phyloP scores from a whole-genome alignment of 37 sponge, comb jelly and placozoan species.

The Ianthella basta region DNA sequence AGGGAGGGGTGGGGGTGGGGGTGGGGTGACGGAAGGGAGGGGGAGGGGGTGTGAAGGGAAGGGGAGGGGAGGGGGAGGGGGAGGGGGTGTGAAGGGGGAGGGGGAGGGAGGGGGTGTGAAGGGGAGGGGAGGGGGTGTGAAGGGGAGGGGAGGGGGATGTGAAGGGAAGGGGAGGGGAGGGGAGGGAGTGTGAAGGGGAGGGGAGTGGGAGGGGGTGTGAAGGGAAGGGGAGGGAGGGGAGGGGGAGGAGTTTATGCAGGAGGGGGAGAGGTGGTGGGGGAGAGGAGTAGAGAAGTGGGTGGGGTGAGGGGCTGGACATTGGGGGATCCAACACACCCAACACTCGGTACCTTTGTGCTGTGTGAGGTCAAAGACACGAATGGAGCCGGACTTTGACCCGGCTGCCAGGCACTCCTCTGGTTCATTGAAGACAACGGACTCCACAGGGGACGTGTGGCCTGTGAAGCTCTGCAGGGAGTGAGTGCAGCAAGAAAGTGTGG shows the following conservation, averaged over 20 bases:
- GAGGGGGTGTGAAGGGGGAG: neutral
- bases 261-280: neutral
- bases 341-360: constrained; percentile 74
- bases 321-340: too few relatives aligned
- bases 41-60: neutral
- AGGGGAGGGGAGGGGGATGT: neutral
- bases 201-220: neutral
- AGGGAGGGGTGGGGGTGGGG: neutral
- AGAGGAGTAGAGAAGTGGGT: neutral
- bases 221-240: neutral
- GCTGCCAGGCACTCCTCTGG: constrained; percentile 87
- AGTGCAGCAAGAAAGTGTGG: neutral
- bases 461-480: constrained; percentile 70
- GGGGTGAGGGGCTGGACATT: too few relatives aligned
- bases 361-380: constrained; percentile 92
- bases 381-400: constrained; percentile 90
- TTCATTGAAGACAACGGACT: constrained; percentile 88
- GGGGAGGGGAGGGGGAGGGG: neutral
- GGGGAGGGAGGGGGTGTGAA: too few relatives aligned
- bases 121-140: too few relatives aligned
- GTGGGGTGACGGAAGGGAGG: neutral
- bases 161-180: neutral
- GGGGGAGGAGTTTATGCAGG: too few relatives aligned
- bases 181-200: neutral
- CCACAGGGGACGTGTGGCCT: constrained; percentile 90